phyloP scores from a whole-genome alignment of 92 coral and sea anemone species.

The Galaxea fascicularis region DNA sequence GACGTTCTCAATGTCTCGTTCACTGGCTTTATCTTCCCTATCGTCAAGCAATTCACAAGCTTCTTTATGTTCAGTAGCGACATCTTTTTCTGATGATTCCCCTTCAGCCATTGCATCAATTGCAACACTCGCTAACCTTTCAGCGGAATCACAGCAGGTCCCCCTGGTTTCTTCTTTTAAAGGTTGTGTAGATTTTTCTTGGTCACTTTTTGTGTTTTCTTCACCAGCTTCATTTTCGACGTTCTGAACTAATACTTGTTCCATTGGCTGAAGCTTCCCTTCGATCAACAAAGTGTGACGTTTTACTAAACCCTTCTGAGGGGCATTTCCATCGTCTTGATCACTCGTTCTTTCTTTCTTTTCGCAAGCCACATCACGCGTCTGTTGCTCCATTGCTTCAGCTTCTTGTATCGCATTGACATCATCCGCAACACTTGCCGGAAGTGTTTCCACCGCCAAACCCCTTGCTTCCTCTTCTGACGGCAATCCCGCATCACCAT shows the following conservation, averaged over 20 bases:
- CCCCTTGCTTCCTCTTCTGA: conserved; percentile 6
- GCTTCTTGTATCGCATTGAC: neutral
- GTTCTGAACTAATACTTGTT: conserved; percentile 7
- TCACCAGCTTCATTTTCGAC: neutral
- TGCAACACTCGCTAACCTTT: neutral
- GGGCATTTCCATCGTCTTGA: conserved; percentile 1
- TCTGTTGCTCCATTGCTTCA: neutral
- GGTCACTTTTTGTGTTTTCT: conserved; percentile 1
- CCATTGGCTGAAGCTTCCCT: conserved; percentile 41
- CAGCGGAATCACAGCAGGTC: neutral
- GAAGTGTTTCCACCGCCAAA: neutral
- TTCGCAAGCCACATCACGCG: neutral
- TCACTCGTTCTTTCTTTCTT: neutral
- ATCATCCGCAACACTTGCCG: neutral
- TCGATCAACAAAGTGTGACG: conserved; percentile 60
- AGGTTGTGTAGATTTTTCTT: neutral
- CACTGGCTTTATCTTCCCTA: neutral
- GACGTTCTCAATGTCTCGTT: neutral
- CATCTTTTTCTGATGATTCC: neutral
- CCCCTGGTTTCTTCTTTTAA: conserved; percentile 3
- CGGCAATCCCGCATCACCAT: neutral
- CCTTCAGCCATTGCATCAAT: neutral
- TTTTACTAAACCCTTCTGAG: conserved; percentile 60
- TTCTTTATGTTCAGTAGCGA: neutral
- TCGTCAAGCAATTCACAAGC: neutral